Evolutionary conservation across 2,888 invertebrate species (phyloP), one percentile per base, ranked within the genome.

Genomic region (Shargacucullia verbasci): DNA sequence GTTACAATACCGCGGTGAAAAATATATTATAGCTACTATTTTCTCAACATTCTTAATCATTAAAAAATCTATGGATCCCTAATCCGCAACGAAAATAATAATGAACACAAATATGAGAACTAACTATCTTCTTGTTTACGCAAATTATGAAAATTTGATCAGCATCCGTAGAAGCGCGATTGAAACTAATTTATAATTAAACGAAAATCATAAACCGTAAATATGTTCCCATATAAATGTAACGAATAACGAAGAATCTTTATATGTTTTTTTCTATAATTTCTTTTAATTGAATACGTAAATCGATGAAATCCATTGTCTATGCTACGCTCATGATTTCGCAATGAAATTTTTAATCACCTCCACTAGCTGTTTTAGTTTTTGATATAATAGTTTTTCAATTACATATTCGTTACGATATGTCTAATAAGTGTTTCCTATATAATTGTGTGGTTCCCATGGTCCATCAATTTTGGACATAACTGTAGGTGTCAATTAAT

Each of bases 351-450:
- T 40, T 15, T 54, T 77, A 75, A 71, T 60, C 25, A 73, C 71
- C 35, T 40, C n/a, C 4, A 59, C 33, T 46, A 11, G 55, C 40
- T 7, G 60, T 68, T 57, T 70, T 59, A 60, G 59, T 63, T 60
- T 71, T 38, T 58, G 59, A 58, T 63, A 58, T 41, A 68, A 66
- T 59, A 60, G 27, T 47, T 62, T 53, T 10, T 50, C 77, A 78
- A 79, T 79, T 78, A 78, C 29, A 7, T 71, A 78, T 80, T 80
- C 78, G 79, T 39, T 73, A 79, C 74, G 73, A 62, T 58, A 54
- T 66, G 49, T 64, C 55, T 65, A 57, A 57, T 61, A 63, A 73
- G 54, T 55, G 38, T 63, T 68, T 68, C 29, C 12, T 71, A 15
- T 38, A 43, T 41, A 46, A 38, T 46, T 43, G 46, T 59, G 38